Conservation (phyloP, 2,113 vertebrate genomes). For the Tenrec ecaudatus region DNA sequence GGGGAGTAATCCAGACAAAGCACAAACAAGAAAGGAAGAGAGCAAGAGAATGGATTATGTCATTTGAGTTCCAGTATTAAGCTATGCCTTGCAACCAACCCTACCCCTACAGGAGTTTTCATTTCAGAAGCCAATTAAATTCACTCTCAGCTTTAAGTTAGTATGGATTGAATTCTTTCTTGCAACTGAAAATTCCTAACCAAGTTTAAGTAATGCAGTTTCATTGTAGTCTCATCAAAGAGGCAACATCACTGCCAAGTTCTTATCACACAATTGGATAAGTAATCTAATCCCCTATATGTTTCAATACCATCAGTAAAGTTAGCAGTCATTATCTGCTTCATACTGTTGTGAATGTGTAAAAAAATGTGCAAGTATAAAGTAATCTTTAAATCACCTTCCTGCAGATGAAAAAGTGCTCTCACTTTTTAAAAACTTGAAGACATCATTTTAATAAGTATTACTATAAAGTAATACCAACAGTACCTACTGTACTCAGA, state of each 20-base stretch:
- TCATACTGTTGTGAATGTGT: not conserved
- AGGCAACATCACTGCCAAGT: constrained; percentile 40
- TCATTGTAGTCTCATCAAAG: constrained; percentile 10
- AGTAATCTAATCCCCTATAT: constrained; percentile 7
- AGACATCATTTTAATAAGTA: constrained; percentile 43
- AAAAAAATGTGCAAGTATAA: not conserved
- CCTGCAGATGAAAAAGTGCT: not conserved
- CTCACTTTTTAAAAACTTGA: not conserved
- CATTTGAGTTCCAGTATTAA: not conserved
- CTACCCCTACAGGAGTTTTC: constrained; percentile 13
- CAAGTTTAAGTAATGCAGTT: constrained; percentile 33
- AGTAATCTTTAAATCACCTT: constrained; percentile 39
- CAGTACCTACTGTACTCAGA: constrained; percentile 29
- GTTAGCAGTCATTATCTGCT: not conserved
- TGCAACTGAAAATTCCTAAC: constrained; percentile 29
- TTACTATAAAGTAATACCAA: constrained; percentile 34
- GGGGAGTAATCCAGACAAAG: not conserved
- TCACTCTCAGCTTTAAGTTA: constrained; percentile 19
- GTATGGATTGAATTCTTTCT: constrained; percentile 28
- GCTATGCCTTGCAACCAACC: not conserved
- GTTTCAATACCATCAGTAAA: not conserved
- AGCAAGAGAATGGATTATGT: not conserved
- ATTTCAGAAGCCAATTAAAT: constrained; percentile 29
- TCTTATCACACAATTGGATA: not conserved
- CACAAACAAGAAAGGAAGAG: constrained; percentile 27